phyloP scores from a whole-genome alignment of 2,888 invertebrate species.

The Plusia festucae region DNA sequence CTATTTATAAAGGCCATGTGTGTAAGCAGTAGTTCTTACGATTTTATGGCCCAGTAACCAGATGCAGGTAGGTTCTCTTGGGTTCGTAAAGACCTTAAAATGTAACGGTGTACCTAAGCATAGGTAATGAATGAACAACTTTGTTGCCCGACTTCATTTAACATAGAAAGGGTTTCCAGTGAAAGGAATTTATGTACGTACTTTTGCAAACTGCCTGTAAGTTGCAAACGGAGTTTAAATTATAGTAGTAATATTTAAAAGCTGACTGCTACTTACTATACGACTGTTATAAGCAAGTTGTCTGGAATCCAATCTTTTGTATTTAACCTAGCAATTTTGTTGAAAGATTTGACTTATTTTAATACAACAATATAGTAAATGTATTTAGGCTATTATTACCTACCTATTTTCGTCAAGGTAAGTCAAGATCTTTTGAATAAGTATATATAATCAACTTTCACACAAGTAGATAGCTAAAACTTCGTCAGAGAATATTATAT shows the following conservation, averaged over 20 bases:
- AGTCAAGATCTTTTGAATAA: neutral
- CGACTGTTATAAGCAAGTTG: slow-evolving; percentile 27
- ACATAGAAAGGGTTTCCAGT: slow-evolving; percentile 62
- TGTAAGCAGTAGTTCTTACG: slow-evolving; percentile 25
- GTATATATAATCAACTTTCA: no score
- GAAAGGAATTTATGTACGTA: slow-evolving; percentile 69
- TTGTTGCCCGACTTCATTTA: slow-evolving; percentile 52
- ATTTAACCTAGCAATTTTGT: slow-evolving; percentile 26
- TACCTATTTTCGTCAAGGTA: neutral
- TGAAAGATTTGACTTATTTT: slow-evolving; percentile 14
- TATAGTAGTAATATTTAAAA: slow-evolving; percentile 45
- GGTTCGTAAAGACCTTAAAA: slow-evolving; percentile 53
- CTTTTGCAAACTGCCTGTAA: slow-evolving; percentile 53
- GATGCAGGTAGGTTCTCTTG: slow-evolving; percentile 40
- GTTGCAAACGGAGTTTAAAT: slow-evolving; percentile 47
- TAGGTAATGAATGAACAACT: slow-evolving; percentile 59
- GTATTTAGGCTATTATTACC: no score
- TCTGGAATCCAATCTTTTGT: slow-evolving; percentile 24
- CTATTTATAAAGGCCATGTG: slow-evolving; percentile 35
- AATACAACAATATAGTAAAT: neutral
- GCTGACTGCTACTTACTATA: no score
- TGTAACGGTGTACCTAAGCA: slow-evolving; percentile 55
- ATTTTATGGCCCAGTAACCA: slow-evolving; percentile 42
- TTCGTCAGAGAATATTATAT: neutral
- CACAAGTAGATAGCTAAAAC: neutral